A percentile compares a stretch with the other conserved stretches of the same genome.
Evolutionary conservation across 2,888 invertebrate species (phyloP).

Genomic region (Caenorhabditis angaria): DNA sequence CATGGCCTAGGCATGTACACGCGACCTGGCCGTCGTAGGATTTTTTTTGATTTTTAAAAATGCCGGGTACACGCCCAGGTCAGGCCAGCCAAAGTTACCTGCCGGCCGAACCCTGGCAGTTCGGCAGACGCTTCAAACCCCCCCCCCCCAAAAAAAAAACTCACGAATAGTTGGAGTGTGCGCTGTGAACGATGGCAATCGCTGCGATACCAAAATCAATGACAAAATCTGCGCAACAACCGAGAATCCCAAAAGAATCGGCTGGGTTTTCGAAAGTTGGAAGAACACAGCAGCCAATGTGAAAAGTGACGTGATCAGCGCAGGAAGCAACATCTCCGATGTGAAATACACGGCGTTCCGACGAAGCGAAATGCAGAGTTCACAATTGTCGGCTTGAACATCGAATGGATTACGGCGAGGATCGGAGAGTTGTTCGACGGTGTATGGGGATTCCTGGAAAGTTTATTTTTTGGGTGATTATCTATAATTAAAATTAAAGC

Average conservation of each 20-base stretch:
- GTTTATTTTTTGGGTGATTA: background rate
- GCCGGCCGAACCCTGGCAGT: too few relatives aligned
- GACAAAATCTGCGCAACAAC: conserved; percentile 66
- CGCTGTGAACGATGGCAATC: conserved; percentile 69
- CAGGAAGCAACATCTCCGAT: conserved; percentile 70
- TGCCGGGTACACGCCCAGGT: too few relatives aligned
- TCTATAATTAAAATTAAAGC: too few relatives aligned
- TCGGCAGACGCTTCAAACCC: too few relatives aligned
- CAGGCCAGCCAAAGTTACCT: too few relatives aligned
- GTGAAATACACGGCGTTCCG: conserved; percentile 68
- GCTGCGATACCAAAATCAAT: conserved; percentile 61
- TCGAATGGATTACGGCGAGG: conserved; percentile 72
- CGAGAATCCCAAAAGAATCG: conserved; percentile 65
- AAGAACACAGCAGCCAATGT: conserved; percentile 70
- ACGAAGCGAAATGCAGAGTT: conserved; percentile 65
- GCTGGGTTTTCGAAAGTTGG: conserved; percentile 66
- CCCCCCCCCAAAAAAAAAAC: conserved; percentile 48
- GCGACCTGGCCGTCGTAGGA: too few relatives aligned
- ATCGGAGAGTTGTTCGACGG: conserved; percentile 67
- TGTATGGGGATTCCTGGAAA: conserved; percentile 68
- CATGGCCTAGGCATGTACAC: too few relatives aligned
- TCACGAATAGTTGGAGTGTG: conserved; percentile 70
- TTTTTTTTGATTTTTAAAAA: too few relatives aligned
- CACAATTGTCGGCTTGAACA: conserved; percentile 68
- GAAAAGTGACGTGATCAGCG: conserved; percentile 65